Conservation (phyloP, 2,113 vertebrate genomes). For the Lophura nycthemera region DNA sequence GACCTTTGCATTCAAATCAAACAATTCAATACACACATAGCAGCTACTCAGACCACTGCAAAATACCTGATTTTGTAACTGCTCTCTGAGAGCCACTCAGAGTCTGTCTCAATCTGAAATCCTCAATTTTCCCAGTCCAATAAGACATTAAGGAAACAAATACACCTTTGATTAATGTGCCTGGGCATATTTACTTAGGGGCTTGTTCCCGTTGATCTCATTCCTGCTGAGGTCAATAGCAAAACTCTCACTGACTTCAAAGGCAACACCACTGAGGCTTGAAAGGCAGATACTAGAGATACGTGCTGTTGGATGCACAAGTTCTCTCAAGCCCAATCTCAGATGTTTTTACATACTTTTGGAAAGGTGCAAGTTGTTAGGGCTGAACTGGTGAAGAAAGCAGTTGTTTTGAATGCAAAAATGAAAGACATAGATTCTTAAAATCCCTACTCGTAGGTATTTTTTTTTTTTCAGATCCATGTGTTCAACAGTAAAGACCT, state of each 20-base stretch:
- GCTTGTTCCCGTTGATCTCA: conserved; percentile 12
- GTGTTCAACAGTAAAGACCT: background rate
- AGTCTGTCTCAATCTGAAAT: background rate
- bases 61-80: background rate
- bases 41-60: background rate
- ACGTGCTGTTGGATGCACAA: background rate
- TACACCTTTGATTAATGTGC: conserved; percentile 52
- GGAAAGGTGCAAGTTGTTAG: background rate
- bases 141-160: conserved; percentile 61
- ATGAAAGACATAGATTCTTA: background rate
- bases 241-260: conserved; percentile 57
- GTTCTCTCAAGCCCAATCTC: background rate
- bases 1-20: conserved; percentile 8
- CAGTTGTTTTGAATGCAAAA: background rate
- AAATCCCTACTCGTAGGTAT: background rate
- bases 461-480: background rate
- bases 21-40: background rate
- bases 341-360: background rate
- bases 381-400: background rate
- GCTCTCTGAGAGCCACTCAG: background rate
- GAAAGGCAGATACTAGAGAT: background rate
- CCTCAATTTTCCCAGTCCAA: background rate
- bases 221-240: conserved; percentile 44
- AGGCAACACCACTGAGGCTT: background rate
- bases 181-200: conserved; percentile 53